Evolutionary conservation across 2,888 invertebrate species (phyloP), one percentile per base, ranked within the genome.

Genomic region (Psylliodes chrysocephalus): DNA sequence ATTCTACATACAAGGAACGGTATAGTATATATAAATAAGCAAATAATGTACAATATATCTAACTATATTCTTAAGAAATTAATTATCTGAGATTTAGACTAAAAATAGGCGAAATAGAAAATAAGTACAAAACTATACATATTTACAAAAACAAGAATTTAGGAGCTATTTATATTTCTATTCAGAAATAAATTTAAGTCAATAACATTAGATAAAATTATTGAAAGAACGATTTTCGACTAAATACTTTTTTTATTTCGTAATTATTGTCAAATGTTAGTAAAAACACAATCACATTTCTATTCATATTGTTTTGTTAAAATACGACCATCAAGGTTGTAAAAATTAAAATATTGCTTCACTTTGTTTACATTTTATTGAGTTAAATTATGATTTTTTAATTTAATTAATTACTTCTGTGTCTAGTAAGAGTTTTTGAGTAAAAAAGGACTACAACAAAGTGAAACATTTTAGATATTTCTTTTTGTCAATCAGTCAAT

Each of bases 261-360:
- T 42, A 25, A 40, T 55, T 42, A 55, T 55, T 55, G 55, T 55
- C 55, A 15, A 17, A 35, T 56, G 46, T 33, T 46, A 44, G 28
- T 54, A 35, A n/a, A 47, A 62, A 18, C 33, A 47, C 22, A 46
- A 55, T 54, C 55, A 62, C 54, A 55, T 62, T 60, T 60, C 52
- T 52, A 62, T 62, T 62, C 49, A 18, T 44, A 28, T 28, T 28
- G n/a, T 42, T 42, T 33, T n/a, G 19, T 19, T 19, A 10, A 14
- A 17, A 17, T 14, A 17, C 19, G 17, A 44, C 15, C 17, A 33
- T 33, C 2, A n/a, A n/a, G n/a, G n/a, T n/a, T n/a, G n/a, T n/a
- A n/a, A n/a, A n/a, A n/a, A n/a, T n/a, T n/a, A n/a, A n/a, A n/a
- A n/a, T n/a, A n/a, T n/a, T n/a, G n/a, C n/a, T n/a, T n/a, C n/a